A percentile compares a stretch with the other conserved stretches of the same genome.
phyloP scores from a whole-genome alignment of 2,888 invertebrate species.

The Psylliodes chrysocephalus region DNA sequence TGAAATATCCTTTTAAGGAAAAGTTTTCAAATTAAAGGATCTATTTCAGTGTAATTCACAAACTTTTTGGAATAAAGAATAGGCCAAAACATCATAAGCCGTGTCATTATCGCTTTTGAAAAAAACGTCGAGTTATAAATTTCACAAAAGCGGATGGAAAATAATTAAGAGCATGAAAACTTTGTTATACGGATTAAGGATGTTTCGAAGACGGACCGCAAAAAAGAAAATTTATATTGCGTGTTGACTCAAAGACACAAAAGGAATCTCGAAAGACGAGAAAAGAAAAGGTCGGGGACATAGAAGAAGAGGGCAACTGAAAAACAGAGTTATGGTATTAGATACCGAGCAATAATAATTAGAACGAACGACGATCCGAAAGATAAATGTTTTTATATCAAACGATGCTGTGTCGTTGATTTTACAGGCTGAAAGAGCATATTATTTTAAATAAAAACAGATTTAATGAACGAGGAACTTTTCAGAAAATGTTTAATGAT shows the following conservation, averaged over 20 bases:
- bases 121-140: slow-evolving; percentile 18
- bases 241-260: slow-evolving; percentile 22
- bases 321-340: slow-evolving; percentile 14
- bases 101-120: not conserved
- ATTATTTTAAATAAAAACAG: too few species aligned
- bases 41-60: not conserved
- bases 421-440: too few species aligned
- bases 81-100: slow-evolving; percentile 1
- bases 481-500: too few species aligned
- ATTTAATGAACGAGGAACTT: too few species aligned
- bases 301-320: not conserved
- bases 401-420: not conserved
- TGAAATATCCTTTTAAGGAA: too few species aligned
- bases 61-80: not conserved
- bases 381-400: slow-evolving; percentile 5
- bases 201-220: slow-evolving; percentile 15
- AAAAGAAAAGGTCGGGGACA: slow-evolving; percentile 5
- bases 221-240: slow-evolving; percentile 25
- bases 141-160: slow-evolving; percentile 19
- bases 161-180: slow-evolving; percentile 26
- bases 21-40: slow-evolving; percentile 1
- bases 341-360: slow-evolving; percentile 14
- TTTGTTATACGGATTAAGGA: slow-evolving; percentile 22
- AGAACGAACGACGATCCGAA: not conserved
- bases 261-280: slow-evolving; percentile 16